Evolutionary conservation across 1,140 invertebrate species (phyloP).

Genomic region (Myzus persicae): DNA sequence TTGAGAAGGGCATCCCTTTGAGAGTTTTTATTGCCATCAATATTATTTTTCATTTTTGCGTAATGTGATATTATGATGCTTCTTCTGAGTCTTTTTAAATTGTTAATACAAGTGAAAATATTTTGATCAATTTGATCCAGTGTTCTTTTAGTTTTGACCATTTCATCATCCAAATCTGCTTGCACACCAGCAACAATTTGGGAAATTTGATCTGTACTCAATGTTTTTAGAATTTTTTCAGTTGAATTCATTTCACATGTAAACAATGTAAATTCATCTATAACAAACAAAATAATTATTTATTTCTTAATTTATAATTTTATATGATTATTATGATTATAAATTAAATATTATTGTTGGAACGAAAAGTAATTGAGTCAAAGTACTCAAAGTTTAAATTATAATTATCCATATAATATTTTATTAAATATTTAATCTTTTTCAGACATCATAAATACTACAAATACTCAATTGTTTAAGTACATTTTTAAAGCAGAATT

Average conservation of each 20-base stretch:
- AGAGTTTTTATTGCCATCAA: slow-evolving; percentile 31
- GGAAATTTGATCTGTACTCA: background rate
- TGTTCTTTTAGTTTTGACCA: background rate
- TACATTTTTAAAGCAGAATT: too few species aligned
- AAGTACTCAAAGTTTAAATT: background rate
- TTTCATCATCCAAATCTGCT: slow-evolving; percentile 25
- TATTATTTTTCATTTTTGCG: slow-evolving; percentile 51
- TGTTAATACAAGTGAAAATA: background rate
- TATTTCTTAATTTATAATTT: background rate
- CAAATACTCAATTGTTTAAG: too few species aligned
- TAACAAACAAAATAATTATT: slow-evolving; percentile 21
- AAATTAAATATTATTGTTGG: background rate
- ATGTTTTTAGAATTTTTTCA: slow-evolving; percentile 8
- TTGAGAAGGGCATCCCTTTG: slow-evolving; percentile 47
- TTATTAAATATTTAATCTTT: too few species aligned
- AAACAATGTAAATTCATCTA: background rate
- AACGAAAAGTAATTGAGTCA: background rate
- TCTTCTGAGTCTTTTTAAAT: slow-evolving; percentile 43
- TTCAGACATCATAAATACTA: too few species aligned
- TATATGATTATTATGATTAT: background rate
- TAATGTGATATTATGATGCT: slow-evolving; percentile 46
- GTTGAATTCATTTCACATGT: slow-evolving; percentile 8
- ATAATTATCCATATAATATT: background rate
- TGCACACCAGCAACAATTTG: background rate
- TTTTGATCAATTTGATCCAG: slow-evolving; percentile 30